Conservation (phyloP, 1,140 invertebrate genomes). For the Listronotus bonariensis region DNA sequence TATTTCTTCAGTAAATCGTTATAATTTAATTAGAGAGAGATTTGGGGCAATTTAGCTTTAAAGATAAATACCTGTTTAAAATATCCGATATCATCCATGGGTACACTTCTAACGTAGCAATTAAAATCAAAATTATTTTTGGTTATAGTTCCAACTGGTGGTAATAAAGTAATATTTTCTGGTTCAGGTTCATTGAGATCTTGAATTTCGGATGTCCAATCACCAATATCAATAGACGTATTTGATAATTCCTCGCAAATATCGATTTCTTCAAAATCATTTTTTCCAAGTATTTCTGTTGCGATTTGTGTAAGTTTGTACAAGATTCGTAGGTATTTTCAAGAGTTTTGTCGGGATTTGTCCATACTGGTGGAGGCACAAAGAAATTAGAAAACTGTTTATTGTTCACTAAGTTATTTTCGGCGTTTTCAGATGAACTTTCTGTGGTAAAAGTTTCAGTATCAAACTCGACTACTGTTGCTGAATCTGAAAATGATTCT, state of each 20-base stretch:
- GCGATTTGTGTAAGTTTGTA: not conserved
- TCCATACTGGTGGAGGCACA: constrained; percentile 33
- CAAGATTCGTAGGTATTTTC: constrained; percentile 1
- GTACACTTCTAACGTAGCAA: constrained; percentile 41
- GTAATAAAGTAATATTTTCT: constrained; percentile 21
- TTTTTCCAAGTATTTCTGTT: constrained; percentile 12
- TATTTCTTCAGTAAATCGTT: too few species aligned
- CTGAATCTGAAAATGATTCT: constrained; percentile 29
- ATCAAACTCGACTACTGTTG: constrained; percentile 27
- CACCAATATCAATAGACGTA: constrained; percentile 39
- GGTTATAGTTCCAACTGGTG: constrained; percentile 44
- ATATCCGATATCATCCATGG: constrained; percentile 33
- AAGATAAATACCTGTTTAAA: constrained; percentile 31
- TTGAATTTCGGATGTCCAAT: constrained; percentile 27
- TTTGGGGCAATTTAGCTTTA: too few species aligned
- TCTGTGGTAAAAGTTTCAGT: constrained; percentile 42
- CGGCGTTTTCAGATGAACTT: constrained; percentile 22
- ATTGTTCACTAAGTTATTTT: not conserved
- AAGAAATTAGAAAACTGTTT: constrained; percentile 40
- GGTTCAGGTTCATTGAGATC: constrained; percentile 14
- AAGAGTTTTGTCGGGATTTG: not conserved
- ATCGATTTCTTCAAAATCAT: constrained; percentile 43
- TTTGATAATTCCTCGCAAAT: constrained; percentile 40
- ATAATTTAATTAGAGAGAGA: too few species aligned
- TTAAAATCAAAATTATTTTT: constrained; percentile 46